These are phyloP conservation scores for Eudasyphora cyanicolor DNA, from an alignment of 2,888 invertebrate genomes.

Conservation along the genomic window DNA sequence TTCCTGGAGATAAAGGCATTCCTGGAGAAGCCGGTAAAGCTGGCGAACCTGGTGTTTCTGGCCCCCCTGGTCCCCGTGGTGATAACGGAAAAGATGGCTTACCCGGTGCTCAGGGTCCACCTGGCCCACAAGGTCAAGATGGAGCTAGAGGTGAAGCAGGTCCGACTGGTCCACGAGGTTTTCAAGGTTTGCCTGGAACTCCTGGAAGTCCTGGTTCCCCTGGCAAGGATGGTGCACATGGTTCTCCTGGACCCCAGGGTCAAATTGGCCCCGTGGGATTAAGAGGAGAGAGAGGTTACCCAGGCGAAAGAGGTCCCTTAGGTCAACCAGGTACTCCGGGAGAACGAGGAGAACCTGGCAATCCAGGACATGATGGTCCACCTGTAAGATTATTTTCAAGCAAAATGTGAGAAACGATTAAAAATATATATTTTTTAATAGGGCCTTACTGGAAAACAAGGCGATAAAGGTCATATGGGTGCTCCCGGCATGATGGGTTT, in stretches of 20 bases:
- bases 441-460: conserved; percentile 84
- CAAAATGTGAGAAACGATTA: neutral
- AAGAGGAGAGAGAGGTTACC: conserved; percentile 86
- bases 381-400: conserved; percentile 81
- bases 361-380: conserved; percentile 82
- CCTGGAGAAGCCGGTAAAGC: conserved; percentile 90
- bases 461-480: conserved; percentile 90
- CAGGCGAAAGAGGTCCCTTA: conserved; percentile 87
- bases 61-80: conserved; percentile 88
- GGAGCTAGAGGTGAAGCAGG: conserved; percentile 90
- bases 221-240: conserved; percentile 91
- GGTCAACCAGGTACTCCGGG: conserved; percentile 82
- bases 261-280: conserved; percentile 83
- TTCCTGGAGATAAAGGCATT: conserved; percentile 84
- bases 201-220: conserved; percentile 87
- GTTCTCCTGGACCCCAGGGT: conserved; percentile 85
- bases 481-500: conserved; percentile 90
- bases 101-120: conserved; percentile 87
- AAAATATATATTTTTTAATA: conserved; percentile 45
- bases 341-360: conserved; percentile 81
- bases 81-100: conserved; percentile 89
- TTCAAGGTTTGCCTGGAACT: conserved; percentile 87
- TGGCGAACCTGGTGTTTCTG: conserved; percentile 86
- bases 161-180: conserved; percentile 88
- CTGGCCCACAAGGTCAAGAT: conserved; percentile 86